phyloP scores from a whole-genome alignment of 1,140 invertebrate genomes.

The Magallana ariakensis region DNA sequence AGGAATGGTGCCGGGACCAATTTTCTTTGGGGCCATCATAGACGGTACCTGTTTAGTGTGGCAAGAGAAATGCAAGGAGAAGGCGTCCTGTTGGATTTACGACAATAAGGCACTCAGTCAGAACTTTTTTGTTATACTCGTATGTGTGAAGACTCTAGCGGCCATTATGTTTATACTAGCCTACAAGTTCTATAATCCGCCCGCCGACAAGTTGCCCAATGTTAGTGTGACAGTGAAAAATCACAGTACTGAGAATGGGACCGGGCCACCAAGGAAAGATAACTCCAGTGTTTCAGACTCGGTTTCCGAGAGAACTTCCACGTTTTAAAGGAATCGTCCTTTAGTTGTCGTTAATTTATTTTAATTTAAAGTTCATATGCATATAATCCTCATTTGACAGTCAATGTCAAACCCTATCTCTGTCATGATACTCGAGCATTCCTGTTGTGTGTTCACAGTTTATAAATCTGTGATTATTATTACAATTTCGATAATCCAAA shows the following conservation, averaged over 20 bases:
- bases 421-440: no score
- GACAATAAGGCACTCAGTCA: conserved; percentile 59
- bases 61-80: conserved; percentile 61
- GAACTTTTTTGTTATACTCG: conserved; percentile 55
- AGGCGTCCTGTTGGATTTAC: conserved; percentile 68
- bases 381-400: no score
- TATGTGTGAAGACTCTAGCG: conserved; percentile 48
- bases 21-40: conserved; percentile 75
- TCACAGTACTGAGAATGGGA: neutral
- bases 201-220: neutral
- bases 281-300: neutral
- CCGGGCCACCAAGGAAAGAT: neutral
- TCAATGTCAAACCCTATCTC: no score
- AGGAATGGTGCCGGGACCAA: conserved; percentile 77
- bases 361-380: no score
- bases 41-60: conserved; percentile 76
- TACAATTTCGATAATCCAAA: no score
- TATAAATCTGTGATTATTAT: no score
- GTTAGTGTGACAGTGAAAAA: neutral
- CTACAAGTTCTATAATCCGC: conserved; percentile 57
- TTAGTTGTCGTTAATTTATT: neutral
- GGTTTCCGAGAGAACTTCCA: neutral
- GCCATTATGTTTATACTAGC: conserved; percentile 51
- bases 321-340: neutral
- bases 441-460: no score